phyloP scores from a whole-genome alignment of 2,888 invertebrate species.

The Limnephilus rhombicus region DNA sequence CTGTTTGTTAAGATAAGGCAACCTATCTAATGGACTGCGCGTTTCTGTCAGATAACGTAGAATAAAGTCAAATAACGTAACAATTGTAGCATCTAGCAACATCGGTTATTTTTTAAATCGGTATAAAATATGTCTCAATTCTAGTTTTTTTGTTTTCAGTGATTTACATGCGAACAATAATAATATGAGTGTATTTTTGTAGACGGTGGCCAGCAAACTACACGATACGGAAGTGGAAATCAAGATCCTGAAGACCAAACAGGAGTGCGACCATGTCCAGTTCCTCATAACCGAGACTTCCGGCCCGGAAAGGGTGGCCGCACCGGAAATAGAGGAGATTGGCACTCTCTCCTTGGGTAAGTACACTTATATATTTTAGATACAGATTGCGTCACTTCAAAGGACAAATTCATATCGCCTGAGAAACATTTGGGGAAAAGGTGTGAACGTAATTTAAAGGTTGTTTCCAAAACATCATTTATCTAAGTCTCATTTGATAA shows the following conservation, averaged over 20 bases:
- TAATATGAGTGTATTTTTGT: constrained; percentile 65
- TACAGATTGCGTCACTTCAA: not conserved
- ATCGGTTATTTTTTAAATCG: too few species aligned
- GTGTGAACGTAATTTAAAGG: too few species aligned
- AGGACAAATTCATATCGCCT: not conserved
- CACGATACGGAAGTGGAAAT: constrained; percentile 96
- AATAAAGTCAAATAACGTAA: too few species aligned
- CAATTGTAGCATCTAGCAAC: too few species aligned
- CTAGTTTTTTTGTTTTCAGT: not conserved
- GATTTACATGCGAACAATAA: not conserved
- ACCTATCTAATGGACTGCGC: too few species aligned
- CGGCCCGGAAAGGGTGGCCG: constrained; percentile 80
- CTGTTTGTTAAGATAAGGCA: too few species aligned
- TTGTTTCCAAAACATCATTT: too few species aligned
- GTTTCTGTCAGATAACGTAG: too few species aligned
- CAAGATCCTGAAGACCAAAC: constrained; percentile 91
- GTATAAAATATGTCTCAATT: too few species aligned
- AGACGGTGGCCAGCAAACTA: constrained; percentile 95
- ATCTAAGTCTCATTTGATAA: too few species aligned
- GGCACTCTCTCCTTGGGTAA: constrained; percentile 85
- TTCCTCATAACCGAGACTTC: constrained; percentile 93
- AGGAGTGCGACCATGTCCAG: constrained; percentile 93
- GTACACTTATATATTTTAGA: constrained; percentile 59
- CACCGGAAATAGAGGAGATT: constrained; percentile 85
- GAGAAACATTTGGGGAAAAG: not conserved